phyloP scores from a whole-genome alignment of 2,113 vertebrate genomes.

The cattle (Bos taurus) region ARS-UCD2.0 NC_037350.1:5974001-5974500 shows the following conservation, averaged over 20 bases:
- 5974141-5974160: background rate
- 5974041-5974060: background rate
- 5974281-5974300: background rate
- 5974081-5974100: background rate
- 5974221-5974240: background rate
- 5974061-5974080: background rate
- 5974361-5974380: background rate
- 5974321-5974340: background rate
- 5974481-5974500: background rate
- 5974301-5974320: background rate
- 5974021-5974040: background rate
- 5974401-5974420: background rate
- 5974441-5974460: background rate
- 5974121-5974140: background rate
- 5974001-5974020: background rate
- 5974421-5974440: background rate
- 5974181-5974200: background rate
- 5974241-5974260: background rate
- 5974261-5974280: background rate
- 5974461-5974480: background rate
- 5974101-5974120: background rate
- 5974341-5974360: background rate
- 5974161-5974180: background rate
- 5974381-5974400: background rate
- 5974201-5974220: background rate